Conservation (phyloP, 2,113 vertebrate genomes). For the Onychostruthus taczanowskii region DNA sequence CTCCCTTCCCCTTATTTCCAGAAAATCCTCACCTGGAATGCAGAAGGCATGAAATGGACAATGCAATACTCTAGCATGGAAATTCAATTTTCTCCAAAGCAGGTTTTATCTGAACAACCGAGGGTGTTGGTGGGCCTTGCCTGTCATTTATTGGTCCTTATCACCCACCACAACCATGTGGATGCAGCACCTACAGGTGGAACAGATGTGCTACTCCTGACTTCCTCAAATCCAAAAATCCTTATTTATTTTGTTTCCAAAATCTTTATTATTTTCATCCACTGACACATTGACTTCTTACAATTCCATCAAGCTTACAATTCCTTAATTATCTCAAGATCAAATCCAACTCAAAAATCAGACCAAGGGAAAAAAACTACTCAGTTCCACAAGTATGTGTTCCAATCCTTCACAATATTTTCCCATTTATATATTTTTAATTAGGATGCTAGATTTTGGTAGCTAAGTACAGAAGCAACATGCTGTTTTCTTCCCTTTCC, state of each 20-base stretch:
- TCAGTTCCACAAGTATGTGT: not conserved
- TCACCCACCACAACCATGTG: not conserved
- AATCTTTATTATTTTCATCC: not conserved
- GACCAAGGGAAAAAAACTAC: not conserved
- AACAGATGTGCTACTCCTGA: not conserved
- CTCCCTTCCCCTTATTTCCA: not conserved
- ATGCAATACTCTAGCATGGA: not conserved
- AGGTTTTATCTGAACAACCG: not conserved
- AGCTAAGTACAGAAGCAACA: not conserved
- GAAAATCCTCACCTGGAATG: not conserved
- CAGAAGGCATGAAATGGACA: not conserved
- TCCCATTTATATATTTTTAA: not conserved
- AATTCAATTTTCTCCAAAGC: not conserved
- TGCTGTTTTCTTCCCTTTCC: not conserved
- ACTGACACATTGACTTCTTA: not conserved
- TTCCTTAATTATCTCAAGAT: not conserved
- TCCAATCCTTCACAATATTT: not conserved
- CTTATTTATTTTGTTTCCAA: not conserved
- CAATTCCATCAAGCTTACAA: not conserved
- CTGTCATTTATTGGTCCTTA: not conserved
- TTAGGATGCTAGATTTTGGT: not conserved
- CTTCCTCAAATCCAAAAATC: not conserved
- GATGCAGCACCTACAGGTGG: not conserved
- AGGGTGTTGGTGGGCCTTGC: not conserved
- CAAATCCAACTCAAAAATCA: not conserved